These are phyloP conservation scores for Indri indri DNA, from an alignment of 2,113 vertebrate species.

Conservation along the genomic window DNA sequence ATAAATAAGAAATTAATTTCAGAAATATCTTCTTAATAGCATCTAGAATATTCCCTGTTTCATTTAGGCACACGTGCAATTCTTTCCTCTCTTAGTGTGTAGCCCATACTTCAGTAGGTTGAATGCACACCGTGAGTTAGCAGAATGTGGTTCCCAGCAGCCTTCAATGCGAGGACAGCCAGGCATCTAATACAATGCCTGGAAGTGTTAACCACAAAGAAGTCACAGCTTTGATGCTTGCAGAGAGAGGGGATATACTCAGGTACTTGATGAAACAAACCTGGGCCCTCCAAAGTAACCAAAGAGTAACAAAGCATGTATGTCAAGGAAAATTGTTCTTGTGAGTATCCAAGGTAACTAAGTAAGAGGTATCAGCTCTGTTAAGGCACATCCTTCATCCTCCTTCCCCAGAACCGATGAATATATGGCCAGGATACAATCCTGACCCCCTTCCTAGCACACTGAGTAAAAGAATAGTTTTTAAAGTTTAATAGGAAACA, in stretches of 20 bases:
- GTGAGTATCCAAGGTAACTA: neutral
- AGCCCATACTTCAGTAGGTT: neutral
- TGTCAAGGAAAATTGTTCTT: neutral
- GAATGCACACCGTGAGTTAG: neutral
- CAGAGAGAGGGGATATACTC: too few relatives aligned
- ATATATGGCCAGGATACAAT: neutral
- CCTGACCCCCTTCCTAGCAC: neutral
- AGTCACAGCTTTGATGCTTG: neutral
- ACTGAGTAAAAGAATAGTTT: neutral
- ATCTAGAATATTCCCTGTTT: neutral
- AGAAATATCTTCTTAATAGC: neutral
- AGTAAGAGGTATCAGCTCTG: too few relatives aligned
- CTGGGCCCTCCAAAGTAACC: neutral
- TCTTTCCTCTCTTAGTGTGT: neutral
- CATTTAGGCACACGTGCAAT: too few relatives aligned
- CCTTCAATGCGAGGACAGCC: neutral
- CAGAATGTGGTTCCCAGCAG: neutral
- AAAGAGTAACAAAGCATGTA: neutral
- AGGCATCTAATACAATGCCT: neutral
- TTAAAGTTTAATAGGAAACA: neutral
- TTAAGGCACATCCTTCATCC: fast-evolving
- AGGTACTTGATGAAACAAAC: neutral
- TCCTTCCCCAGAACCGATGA: neutral
- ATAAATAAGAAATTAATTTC: neutral
- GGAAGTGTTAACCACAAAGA: neutral